phyloP scores from a whole-genome alignment of 1,140 invertebrate species.

The Bombyx mandarina region DNA sequence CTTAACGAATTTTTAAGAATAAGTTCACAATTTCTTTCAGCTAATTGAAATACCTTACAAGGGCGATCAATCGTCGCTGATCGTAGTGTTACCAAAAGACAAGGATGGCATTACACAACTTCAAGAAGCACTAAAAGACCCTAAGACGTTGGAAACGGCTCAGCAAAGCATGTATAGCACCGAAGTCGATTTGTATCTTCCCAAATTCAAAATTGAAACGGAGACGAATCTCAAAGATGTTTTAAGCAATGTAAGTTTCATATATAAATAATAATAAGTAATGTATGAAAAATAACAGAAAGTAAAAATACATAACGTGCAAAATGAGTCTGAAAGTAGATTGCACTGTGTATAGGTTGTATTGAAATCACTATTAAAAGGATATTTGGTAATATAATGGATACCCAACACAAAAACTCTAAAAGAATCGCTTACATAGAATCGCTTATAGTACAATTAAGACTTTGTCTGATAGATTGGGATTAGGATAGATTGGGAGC shows the following conservation, averaged over 20 bases:
- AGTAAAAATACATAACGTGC: too few species aligned
- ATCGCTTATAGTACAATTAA: too few species aligned
- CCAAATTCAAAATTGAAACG: constrained; percentile 60
- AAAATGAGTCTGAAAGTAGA: too few species aligned
- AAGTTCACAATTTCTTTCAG: constrained; percentile 20
- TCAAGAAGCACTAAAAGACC: constrained; percentile 36
- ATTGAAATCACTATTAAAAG: too few species aligned
- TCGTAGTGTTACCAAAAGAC: constrained; percentile 43
- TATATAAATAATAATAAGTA: too few species aligned
- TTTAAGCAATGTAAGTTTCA: constrained; percentile 33
- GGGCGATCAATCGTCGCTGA: constrained; percentile 36
- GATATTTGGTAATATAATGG: too few species aligned
- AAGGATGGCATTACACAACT: constrained; percentile 36
- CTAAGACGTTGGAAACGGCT: constrained; percentile 24
- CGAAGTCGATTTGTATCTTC: constrained; percentile 37
- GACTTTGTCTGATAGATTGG: too few species aligned
- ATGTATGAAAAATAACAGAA: too few species aligned
- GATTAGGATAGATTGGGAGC: too few species aligned
- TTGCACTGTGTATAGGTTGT: too few species aligned
- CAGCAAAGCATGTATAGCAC: constrained; percentile 14
- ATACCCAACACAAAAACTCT: too few species aligned
- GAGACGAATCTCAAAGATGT: constrained; percentile 38
- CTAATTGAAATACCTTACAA: constrained; percentile 44
- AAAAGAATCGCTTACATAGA: too few species aligned
- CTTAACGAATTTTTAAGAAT: not conserved